phyloP scores from a whole-genome alignment of 2,113 vertebrate species.

The western clawed frog (Xenopus tropicalis) region DNA sequence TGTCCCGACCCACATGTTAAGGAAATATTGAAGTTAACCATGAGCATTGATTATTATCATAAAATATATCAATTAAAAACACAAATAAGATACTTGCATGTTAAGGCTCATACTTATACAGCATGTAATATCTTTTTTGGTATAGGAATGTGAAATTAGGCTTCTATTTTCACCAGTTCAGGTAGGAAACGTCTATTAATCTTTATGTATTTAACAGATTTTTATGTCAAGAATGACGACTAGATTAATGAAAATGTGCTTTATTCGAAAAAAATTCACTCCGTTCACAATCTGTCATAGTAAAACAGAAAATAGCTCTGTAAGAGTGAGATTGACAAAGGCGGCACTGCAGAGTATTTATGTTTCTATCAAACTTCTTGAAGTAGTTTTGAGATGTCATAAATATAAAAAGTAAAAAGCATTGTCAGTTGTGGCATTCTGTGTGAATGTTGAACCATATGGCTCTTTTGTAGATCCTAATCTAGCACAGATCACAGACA shows the following conservation, averaged over 20 bases:
- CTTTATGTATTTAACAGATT: conserved; percentile 42
- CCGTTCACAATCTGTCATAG: conserved; percentile 29
- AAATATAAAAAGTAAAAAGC: conserved; percentile 31
- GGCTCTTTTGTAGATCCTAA: conserved; percentile 5
- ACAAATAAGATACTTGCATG: too few species aligned
- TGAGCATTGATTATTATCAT: too few species aligned
- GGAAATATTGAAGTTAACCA: too few species aligned
- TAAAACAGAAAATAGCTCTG: conserved; percentile 25
- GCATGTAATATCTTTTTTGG: too few species aligned
- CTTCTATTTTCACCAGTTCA: not conserved
- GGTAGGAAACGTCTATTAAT: conserved; percentile 26
- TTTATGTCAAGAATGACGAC: conserved; percentile 37
- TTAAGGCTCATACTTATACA: too few species aligned
- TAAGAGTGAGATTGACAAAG: conserved; percentile 19
- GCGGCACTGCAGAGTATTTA: conserved; percentile 22
- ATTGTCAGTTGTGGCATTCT: not conserved
- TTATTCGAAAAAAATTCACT: conserved; percentile 38
- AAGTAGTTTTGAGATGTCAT: conserved; percentile 34
- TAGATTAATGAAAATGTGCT: conserved; percentile 45
- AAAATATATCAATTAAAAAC: too few species aligned
- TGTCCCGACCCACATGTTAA: too few species aligned
- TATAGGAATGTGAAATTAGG: too few species aligned
- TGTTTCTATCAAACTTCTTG: conserved; percentile 33
- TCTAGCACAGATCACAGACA: not conserved
- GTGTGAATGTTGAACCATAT: conserved; percentile 16